These are phyloP conservation scores for Oryzias melastigma DNA, from an alignment of 2,113 vertebrate genomes.

Conservation along the genomic window DNA sequence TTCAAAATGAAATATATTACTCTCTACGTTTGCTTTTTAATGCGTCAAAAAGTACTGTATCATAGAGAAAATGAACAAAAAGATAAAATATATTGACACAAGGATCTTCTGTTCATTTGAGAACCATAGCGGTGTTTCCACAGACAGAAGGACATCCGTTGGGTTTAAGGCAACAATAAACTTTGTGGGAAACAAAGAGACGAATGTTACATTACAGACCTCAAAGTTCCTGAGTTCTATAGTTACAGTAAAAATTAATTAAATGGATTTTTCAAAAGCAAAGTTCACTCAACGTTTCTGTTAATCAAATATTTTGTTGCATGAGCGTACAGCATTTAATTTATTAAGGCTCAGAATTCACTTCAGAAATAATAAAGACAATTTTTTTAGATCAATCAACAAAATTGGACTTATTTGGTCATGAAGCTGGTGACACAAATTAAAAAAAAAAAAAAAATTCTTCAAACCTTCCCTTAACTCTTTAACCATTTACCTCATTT, in stretches of 20 bases:
- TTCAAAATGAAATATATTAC: background rate
- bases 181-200: constrained; percentile 3
- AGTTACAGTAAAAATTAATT: background rate
- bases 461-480: no score
- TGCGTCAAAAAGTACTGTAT: constrained; percentile 22
- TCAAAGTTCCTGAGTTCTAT: constrained; percentile 1
- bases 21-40: constrained; percentile 13
- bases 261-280: no score
- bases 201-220: background rate
- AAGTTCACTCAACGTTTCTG: background rate
- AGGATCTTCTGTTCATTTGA: constrained; percentile 35
- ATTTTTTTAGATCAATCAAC: no score
- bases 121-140: constrained; percentile 9
- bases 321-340: no score
- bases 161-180: constrained; percentile 16
- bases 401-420: no score
- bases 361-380: no score
- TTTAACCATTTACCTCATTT: no score
- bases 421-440: no score
- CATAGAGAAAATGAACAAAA: constrained; percentile 39
- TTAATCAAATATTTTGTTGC: no score
- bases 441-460: no score
- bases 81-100: constrained; percentile 10
- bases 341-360: no score
- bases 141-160: constrained; percentile 24